These are phyloP conservation scores for Conus betulinus DNA, from an alignment of 1,140 invertebrate genomes.

Conservation along the genomic window DNA sequence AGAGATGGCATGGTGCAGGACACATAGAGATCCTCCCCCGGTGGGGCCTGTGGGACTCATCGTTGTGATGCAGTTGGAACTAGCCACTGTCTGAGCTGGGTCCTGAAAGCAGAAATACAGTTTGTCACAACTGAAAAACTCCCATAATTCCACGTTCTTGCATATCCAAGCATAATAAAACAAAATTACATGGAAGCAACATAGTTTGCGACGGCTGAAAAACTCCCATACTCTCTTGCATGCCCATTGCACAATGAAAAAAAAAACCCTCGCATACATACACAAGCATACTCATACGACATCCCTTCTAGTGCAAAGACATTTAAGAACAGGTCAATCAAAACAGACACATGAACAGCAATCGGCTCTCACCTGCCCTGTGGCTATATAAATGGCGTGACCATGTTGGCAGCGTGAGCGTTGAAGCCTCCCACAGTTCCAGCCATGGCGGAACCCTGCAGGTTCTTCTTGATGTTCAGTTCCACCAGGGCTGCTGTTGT, in stretches of 20 bases:
- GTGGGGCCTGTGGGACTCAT: constrained; percentile 92
- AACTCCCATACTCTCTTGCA: neutral
- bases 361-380: constrained; percentile 85
- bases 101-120: constrained; percentile 79
- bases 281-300: too few species aligned
- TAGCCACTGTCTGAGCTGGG: constrained; percentile 97
- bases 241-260: too few species aligned
- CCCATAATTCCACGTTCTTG: neutral
- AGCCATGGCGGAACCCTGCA: constrained; percentile 95
- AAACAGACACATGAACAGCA: neutral
- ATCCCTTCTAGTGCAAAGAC: neutral
- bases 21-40: constrained; percentile 91
- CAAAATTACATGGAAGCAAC: neutral
- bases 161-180: neutral
- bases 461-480: constrained; percentile 95
- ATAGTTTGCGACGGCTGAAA: neutral
- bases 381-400: constrained; percentile 99
- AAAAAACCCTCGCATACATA: too few species aligned
- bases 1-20: constrained; percentile 97
- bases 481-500: constrained; percentile 89
- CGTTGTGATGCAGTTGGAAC: constrained; percentile 96
- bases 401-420: constrained; percentile 98
- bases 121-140: neutral
- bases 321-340: neutral
- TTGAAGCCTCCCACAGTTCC: constrained; percentile 96